Evolutionary conservation across 2,888 invertebrate species (phyloP).

Genomic region (Ectobius pallidus): DNA sequence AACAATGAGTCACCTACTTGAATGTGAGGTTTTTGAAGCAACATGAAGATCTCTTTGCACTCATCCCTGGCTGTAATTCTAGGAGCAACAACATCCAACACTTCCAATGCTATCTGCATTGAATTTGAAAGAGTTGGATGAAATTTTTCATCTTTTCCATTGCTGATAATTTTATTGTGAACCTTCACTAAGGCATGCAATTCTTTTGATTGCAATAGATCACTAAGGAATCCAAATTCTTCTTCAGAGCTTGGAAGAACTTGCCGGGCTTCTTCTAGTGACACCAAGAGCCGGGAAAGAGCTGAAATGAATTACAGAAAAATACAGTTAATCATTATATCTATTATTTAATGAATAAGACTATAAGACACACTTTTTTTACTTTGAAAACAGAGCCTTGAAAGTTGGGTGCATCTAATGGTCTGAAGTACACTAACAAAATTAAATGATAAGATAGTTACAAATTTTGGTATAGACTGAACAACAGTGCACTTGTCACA

Average conservation of each 20-base stretch:
- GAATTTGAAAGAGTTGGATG: constrained; percentile 85
- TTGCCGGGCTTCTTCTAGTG: constrained; percentile 80
- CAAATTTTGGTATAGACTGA: too few species aligned
- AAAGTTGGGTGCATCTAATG: too few species aligned
- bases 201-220: constrained; percentile 83
- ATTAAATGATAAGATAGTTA: too few species aligned
- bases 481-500: too few species aligned
- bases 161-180: constrained; percentile 85
- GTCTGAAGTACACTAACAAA: too few species aligned
- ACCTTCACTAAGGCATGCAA: constrained; percentile 89
- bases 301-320: constrained; percentile 68
- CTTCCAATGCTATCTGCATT: constrained; percentile 79
- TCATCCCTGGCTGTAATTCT: constrained; percentile 71
- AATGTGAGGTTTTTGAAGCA: constrained; percentile 85
- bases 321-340: too few species aligned
- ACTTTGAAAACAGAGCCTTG: too few species aligned
- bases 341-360: too few species aligned
- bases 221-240: constrained; percentile 84
- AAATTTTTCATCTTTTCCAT: constrained; percentile 83
- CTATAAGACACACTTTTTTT: too few species aligned
- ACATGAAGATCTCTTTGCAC: constrained; percentile 77
- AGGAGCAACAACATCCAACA: constrained; percentile 76
- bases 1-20: too few species aligned
- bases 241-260: constrained; percentile 76
- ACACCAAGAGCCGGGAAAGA: constrained; percentile 77